phyloP scores from a whole-genome alignment of 2,113 vertebrate genomes.

The Hippoglossus stenolepis region DNA sequence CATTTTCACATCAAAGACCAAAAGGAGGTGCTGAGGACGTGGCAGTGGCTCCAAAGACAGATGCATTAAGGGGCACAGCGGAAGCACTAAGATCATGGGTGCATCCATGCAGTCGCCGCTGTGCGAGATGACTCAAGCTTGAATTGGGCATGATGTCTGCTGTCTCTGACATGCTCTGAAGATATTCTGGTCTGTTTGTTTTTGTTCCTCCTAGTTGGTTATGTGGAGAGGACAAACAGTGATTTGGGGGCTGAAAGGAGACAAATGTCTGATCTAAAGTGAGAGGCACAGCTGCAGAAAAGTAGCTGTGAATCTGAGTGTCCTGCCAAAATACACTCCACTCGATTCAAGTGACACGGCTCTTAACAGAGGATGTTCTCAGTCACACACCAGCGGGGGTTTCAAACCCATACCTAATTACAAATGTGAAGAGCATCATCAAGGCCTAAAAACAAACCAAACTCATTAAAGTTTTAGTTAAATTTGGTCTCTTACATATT shows the following conservation, averaged over 20 bases:
- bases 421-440: constrained; percentile 7
- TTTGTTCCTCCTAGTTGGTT: constrained; percentile 6
- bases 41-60: constrained; percentile 18
- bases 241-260: neutral
- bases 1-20: constrained; percentile 56
- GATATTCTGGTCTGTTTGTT: constrained; percentile 30
- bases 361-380: neutral
- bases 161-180: constrained; percentile 33
- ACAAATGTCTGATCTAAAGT: neutral
- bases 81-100: constrained; percentile 11
- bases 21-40: constrained; percentile 8
- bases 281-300: neutral
- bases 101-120: constrained; percentile 17
- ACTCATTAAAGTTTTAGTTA: constrained; percentile 15
- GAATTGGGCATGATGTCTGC: constrained; percentile 22
- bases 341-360: neutral
- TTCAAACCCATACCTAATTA: constrained; percentile 17
- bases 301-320: neutral
- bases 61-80: constrained; percentile 23
- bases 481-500: constrained; percentile 7
- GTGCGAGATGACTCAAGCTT: constrained; percentile 27
- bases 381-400: neutral
- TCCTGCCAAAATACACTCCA: constrained; percentile 4
- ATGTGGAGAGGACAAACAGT: constrained; percentile 2
- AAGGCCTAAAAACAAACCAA: neutral